Percentiles rank a stretch among this genome's conserved stretches.
These are phyloP conservation scores for Paramormyrops kingsleyae DNA, from an alignment of 2,113 vertebrate genomes.

Conservation along the genomic window DNA sequence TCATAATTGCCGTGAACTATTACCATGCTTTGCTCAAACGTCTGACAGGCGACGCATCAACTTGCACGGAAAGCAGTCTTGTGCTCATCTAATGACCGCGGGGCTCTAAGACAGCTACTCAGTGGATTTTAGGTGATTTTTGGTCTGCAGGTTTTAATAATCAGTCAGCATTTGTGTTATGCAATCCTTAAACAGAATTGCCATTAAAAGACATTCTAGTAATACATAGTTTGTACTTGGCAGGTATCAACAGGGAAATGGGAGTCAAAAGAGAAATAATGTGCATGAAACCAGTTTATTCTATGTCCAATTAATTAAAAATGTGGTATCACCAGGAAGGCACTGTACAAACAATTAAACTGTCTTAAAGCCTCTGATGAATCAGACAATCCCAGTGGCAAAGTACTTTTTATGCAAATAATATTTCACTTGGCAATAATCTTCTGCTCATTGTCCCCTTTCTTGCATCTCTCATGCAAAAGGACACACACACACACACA, in stretches of 20 bases:
- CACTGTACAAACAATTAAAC: neutral
- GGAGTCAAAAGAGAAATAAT: neutral
- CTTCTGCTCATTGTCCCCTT: neutral
- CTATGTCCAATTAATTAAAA: neutral
- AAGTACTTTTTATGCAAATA: constrained; percentile 10
- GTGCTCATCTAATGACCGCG: neutral
- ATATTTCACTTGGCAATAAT: constrained; percentile 12
- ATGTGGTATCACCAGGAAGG: neutral
- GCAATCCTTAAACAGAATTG: neutral
- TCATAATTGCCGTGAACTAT: neutral
- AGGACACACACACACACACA: neutral
- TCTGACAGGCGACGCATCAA: neutral
- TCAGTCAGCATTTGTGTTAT: neutral
- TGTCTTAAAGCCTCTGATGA: neutral
- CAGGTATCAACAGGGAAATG: neutral
- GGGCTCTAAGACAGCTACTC: neutral
- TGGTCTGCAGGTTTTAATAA: neutral
- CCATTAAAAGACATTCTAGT: neutral
- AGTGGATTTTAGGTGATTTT: neutral
- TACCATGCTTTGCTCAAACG: neutral
- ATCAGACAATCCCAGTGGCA: neutral
- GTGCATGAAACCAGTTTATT: constrained; percentile 2
- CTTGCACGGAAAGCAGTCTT: neutral
- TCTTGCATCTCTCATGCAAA: neutral
- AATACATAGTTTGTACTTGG: neutral